A percentile compares a stretch with the other conserved stretches of the same genome.
phyloP scores from a whole-genome alignment of 2,113 vertebrate genomes.

The Neofelis nebulosa region DNA sequence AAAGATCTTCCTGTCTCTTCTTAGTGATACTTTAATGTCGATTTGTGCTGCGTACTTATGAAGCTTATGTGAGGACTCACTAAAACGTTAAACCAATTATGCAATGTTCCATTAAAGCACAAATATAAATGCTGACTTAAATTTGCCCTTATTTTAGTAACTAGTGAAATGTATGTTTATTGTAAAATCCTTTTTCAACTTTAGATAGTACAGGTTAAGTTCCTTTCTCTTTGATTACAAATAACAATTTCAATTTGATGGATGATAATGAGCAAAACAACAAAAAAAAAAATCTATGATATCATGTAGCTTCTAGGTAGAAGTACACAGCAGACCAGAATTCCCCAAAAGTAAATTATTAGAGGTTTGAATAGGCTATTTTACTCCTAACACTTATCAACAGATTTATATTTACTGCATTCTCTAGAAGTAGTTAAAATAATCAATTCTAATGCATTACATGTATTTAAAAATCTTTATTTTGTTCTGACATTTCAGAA shows the following conservation, averaged over 20 bases:
- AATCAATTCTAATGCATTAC: slow-evolving; percentile 49
- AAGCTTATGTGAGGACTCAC: slow-evolving; percentile 75
- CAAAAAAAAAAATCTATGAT: slow-evolving; percentile 42
- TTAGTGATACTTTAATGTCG: slow-evolving; percentile 80
- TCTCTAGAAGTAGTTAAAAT: slow-evolving; percentile 68
- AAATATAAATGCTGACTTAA: slow-evolving; percentile 77
- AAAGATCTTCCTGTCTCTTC: slow-evolving; percentile 82
- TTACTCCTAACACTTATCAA: slow-evolving; percentile 29
- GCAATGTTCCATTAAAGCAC: slow-evolving; percentile 74
- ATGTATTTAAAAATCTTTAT: slow-evolving; percentile 46
- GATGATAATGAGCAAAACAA: slow-evolving; percentile 53
- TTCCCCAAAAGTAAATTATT: slow-evolving; percentile 60
- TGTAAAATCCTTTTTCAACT: slow-evolving; percentile 72
- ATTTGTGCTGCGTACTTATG: slow-evolving; percentile 76
- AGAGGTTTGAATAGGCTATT: slow-evolving; percentile 53
- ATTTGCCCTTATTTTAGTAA: slow-evolving; percentile 75
- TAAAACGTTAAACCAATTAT: slow-evolving; percentile 79
- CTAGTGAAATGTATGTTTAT: slow-evolving; percentile 60
- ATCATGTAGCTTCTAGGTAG: slow-evolving; percentile 53
- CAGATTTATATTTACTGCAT: slow-evolving; percentile 56
- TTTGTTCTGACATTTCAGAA: slow-evolving; percentile 61
- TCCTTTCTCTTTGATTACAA: slow-evolving; percentile 65
- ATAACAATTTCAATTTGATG: slow-evolving; percentile 55
- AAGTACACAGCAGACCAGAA: slow-evolving; percentile 43
- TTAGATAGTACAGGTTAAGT: slow-evolving; percentile 44